Conservation (phyloP, 2,113 vertebrate genomes). For the Aix galericulata region DNA sequence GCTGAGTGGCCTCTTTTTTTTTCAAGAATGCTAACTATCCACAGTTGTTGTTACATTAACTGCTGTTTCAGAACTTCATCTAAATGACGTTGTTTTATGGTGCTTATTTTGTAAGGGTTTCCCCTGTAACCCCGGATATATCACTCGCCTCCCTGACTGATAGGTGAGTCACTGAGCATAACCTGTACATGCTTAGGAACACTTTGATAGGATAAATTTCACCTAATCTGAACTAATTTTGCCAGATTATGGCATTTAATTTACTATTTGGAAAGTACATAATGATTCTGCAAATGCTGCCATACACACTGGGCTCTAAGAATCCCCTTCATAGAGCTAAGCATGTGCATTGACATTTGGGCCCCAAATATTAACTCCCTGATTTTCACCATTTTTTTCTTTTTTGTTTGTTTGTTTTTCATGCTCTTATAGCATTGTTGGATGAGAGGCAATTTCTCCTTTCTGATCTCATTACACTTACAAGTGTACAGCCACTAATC, state of each 20-base stretch:
- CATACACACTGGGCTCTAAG: fast-evolving
- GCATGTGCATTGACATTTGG: background rate
- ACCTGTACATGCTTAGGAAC: background rate
- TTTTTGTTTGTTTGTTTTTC: no score
- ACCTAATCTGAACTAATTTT: background rate
- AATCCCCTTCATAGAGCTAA: background rate
- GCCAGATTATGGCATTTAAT: background rate
- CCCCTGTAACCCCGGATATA: background rate
- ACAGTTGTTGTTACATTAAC: background rate
- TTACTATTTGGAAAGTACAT: background rate
- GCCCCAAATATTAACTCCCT: background rate
- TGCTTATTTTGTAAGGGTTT: background rate
- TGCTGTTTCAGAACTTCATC: background rate
- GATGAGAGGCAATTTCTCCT: background rate
- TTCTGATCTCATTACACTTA: background rate
- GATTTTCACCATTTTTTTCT: background rate
- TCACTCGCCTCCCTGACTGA: background rate
- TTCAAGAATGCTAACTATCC: background rate
- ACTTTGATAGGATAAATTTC: background rate
- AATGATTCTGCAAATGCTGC: background rate
- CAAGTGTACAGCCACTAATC: background rate
- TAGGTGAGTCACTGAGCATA: background rate
- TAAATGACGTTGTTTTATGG: background rate
- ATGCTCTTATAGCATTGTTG: background rate
- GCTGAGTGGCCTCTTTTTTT: background rate